Conservation (phyloP, 92 coral and sea anemone species). For the Bergia puertoricense region DNA sequence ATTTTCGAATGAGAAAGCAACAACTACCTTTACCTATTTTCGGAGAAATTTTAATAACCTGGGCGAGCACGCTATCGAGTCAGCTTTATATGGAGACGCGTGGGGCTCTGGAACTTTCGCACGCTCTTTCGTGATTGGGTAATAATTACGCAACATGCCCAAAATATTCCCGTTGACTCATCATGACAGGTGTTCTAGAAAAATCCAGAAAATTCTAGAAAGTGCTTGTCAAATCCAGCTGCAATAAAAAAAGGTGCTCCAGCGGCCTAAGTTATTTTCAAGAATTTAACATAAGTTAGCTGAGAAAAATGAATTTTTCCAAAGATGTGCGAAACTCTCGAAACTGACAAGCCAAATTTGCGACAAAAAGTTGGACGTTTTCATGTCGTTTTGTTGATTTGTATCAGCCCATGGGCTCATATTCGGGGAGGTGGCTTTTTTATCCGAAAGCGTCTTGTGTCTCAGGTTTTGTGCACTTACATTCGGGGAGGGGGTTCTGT, state of each 20-base stretch:
- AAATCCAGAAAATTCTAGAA: background rate
- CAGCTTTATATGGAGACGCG: background rate
- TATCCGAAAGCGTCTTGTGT: background rate
- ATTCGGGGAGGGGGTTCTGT: too few species aligned
- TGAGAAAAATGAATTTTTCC: background rate
- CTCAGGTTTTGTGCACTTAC: too few species aligned
- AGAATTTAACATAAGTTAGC: background rate
- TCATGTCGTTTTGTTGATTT: background rate
- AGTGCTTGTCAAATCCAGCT: background rate
- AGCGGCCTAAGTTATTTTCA: background rate
- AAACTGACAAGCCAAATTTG: too few species aligned
- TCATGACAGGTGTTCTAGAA: background rate
- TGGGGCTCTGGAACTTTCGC: background rate
- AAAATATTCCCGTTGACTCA: background rate
- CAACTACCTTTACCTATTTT: too few species aligned
- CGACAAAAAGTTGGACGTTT: background rate
- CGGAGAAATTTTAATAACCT: too few species aligned
- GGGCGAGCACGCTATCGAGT: too few species aligned
- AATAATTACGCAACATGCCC: background rate
- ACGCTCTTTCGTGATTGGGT: background rate
- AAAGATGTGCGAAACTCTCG: background rate
- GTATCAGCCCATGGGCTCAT: background rate
- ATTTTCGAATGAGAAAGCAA: too few species aligned
- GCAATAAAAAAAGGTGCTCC: background rate
- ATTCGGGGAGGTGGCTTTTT: background rate